These are phyloP conservation scores for Neolamprologus sp. DNA, from an alignment of 2,113 vertebrate genomes.

Conservation along the genomic window DNA sequence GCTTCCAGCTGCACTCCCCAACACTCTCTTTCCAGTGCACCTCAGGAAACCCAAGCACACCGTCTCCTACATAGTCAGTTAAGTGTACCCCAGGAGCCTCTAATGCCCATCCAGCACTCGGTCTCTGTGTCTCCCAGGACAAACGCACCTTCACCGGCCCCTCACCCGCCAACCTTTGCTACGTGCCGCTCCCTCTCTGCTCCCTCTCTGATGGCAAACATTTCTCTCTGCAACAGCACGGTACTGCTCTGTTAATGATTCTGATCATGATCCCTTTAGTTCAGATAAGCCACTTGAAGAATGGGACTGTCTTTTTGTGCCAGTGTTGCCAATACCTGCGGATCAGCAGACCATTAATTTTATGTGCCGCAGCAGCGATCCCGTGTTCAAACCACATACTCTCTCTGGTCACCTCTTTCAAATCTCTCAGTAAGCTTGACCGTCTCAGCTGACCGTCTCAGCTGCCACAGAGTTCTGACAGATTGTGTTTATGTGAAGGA, in stretches of 20 bases:
- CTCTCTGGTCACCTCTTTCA: not conserved
- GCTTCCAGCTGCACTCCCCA: not conserved
- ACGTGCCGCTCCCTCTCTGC: conserved; percentile 71
- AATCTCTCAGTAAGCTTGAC: not conserved
- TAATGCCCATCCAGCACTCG: not conserved
- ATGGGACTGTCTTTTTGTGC: not conserved
- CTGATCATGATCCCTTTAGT: not conserved
- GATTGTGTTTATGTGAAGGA: not conserved
- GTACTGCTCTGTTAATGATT: conserved; percentile 55
- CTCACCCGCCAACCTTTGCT: conserved; percentile 77
- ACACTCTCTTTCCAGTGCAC: not conserved
- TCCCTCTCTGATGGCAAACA: conserved; percentile 41
- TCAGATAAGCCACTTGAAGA: not conserved
- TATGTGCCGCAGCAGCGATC: not conserved
- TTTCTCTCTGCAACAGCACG: conserved; percentile 61
- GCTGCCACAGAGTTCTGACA: conserved; percentile 1
- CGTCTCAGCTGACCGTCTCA: not conserved
- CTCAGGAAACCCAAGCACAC: not conserved
- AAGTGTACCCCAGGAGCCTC: not conserved
- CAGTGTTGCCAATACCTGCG: not conserved
- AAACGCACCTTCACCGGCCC: conserved; percentile 26
- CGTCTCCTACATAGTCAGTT: not conserved
- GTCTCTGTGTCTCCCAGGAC: not conserved
- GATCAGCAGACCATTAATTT: not conserved
- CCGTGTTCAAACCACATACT: not conserved